phyloP scores from a whole-genome alignment of 2,888 invertebrate genomes.

The Mythimna ferrago region DNA sequence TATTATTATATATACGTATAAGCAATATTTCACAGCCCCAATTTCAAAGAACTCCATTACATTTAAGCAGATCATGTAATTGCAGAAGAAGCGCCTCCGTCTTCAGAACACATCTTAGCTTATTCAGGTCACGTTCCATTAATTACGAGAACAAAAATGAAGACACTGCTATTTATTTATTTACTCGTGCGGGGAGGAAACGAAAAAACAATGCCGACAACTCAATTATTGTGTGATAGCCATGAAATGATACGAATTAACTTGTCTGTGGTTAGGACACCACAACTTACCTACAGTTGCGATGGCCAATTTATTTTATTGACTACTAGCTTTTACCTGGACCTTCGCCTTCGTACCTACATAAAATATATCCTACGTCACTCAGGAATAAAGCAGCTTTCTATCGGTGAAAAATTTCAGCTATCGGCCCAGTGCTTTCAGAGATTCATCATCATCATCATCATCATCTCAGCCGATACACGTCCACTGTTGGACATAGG shows the following conservation, averaged over 20 bases:
- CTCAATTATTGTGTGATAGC: conserved; percentile 50
- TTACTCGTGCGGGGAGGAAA: conserved; percentile 28
- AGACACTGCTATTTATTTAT: conserved; percentile 46
- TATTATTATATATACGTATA: too few relatives aligned
- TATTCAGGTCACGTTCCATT: conserved; percentile 43
- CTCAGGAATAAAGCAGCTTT: too few relatives aligned
- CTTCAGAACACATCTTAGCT: not conserved
- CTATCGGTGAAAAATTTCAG: too few relatives aligned
- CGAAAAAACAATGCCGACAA: conserved; percentile 38
- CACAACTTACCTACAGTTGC: not conserved
- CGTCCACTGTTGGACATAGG: too few relatives aligned
- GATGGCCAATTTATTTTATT: not conserved
- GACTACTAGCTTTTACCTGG: too few relatives aligned
- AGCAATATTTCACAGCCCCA: not conserved
- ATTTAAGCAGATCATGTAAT: conserved; percentile 7
- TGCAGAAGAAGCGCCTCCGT: not conserved
- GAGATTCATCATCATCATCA: too few relatives aligned
- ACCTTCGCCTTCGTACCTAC: too few relatives aligned
- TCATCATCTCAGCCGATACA: too few relatives aligned
- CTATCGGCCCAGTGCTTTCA: too few relatives aligned
- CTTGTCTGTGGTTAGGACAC: conserved; percentile 16
- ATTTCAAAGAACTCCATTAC: not conserved
- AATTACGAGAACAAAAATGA: conserved; percentile 50
- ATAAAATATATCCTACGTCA: too few relatives aligned
- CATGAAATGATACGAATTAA: conserved; percentile 41